These are phyloP conservation scores for Heliconius erato DNA, from an alignment of 2,888 invertebrate genomes.

Conservation along the genomic window DNA sequence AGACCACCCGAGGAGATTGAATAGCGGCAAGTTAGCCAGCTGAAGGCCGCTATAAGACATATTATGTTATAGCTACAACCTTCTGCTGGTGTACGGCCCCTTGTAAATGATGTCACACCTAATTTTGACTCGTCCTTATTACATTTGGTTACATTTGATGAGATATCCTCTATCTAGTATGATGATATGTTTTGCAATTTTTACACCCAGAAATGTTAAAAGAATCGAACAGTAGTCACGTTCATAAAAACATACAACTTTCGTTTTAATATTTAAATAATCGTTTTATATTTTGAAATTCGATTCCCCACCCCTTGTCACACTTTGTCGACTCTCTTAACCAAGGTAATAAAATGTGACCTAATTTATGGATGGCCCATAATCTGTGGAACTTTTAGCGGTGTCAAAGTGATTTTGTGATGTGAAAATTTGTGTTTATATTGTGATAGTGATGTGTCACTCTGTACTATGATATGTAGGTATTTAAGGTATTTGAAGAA, in stretches of 20 bases:
- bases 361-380: not conserved
- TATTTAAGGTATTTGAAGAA: not conserved
- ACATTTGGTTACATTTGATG: not conserved
- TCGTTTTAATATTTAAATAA: too few species aligned
- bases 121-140: not conserved
- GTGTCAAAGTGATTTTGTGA: slow-evolving; percentile 2
- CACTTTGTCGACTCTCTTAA: too few species aligned
- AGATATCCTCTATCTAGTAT: too few species aligned
- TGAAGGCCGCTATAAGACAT: slow-evolving; percentile 46
- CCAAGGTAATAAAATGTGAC: not conserved
- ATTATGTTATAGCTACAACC: slow-evolving; percentile 33
- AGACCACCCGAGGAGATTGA: slow-evolving; percentile 89
- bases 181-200: too few species aligned
- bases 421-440: slow-evolving; percentile 12
- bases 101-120: not conserved
- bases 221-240: too few species aligned
- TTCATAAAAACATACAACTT: too few species aligned
- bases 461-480: not conserved
- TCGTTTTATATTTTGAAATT: too few species aligned
- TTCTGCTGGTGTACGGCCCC: not conserved
- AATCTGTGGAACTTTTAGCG: slow-evolving; percentile 3
- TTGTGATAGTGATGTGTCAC: slow-evolving; percentile 23
- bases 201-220: too few species aligned
- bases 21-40: slow-evolving; percentile 60
- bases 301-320: too few species aligned